Base-by-base conservation (phyloP, 2,797 vertebrate genomes). In the Muraenolepis orangiensis region DNA sequence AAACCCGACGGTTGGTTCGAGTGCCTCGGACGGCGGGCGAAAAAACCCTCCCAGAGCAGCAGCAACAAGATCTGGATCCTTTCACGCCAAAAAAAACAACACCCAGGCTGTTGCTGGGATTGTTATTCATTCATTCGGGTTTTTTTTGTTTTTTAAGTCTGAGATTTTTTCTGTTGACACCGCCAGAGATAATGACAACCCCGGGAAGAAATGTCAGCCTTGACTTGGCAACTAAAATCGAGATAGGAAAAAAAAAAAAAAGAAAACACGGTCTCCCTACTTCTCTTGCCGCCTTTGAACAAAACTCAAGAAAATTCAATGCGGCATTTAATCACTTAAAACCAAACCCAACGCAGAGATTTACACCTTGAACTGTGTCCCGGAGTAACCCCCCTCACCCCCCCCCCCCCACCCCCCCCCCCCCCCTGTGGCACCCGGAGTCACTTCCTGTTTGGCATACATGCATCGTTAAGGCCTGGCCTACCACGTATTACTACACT, bases 1-100 rank as follows among this genome's bases (percentile, higher is more conserved):
- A 89, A 90, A 87, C 88, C 90, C 92, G 86, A 85, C 77, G 88
- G 88, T 90, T 89, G 87, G 87, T 88, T 90, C 87, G 90, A 90
- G 86, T 74, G 81, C 84, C 82, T 83, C 80, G 87, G 89, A 89
- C 87, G 87, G 87, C 82, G 78, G 75, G 78, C 80, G 87, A 77
- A 77, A 87, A 77, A 77, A 57, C 87, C 81, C 75, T 69, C 69
- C 75, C 72, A 82, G 81, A 87, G 81, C 46, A 36, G 81, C 46
- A 36, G 75, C 85, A 72, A 80, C 80, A 81, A 79, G 78, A 82
- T 86, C 78, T 72, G 81, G 82, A 87, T 76, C 79, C 82, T 82
- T 78, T 81, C 79, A 78, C 79, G 80, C 72, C 68, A 87, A 84
- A n/a, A n/a, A n/a, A n/a, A n/a, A n/a, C n/a, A n/a, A n/a, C n/a